Evolutionary conservation across 1,140 invertebrate species (phyloP).

Genomic region (Micrasema minimum): DNA sequence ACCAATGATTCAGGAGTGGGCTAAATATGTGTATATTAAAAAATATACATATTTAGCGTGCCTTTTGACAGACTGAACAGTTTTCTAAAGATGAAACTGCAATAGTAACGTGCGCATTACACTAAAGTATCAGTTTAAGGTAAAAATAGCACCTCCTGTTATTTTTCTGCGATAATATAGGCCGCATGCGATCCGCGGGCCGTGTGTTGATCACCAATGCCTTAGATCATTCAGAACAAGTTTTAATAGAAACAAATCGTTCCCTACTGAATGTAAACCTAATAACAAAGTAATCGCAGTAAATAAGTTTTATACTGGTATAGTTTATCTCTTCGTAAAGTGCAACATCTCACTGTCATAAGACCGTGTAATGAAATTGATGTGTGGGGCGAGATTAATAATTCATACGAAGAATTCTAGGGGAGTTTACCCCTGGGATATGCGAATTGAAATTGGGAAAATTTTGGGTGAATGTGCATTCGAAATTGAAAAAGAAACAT

Average conservation of each 20-base stretch:
- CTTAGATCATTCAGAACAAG: no score
- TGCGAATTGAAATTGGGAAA: not conserved
- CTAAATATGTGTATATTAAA: no score
- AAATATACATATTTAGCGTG: no score
- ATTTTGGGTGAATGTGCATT: not conserved
- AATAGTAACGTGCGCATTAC: no score
- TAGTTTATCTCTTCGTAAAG: not conserved
- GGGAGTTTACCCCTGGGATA: not conserved
- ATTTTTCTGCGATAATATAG: no score
- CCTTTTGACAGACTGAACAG: no score
- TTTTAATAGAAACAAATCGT: conserved; percentile 8
- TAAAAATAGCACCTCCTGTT: no score
- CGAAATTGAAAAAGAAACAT: conserved; percentile 1
- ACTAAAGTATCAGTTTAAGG: no score
- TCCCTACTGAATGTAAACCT: not conserved
- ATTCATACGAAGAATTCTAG: not conserved
- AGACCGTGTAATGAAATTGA: not conserved
- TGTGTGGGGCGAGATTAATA: conserved; percentile 22
- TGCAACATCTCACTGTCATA: conserved; percentile 27
- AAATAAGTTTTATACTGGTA: not conserved
- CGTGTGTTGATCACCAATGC: no score
- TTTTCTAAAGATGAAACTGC: no score
- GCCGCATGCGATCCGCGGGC: no score
- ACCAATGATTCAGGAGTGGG: no score
- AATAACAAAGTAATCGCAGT: conserved; percentile 28